Base-by-base conservation (phyloP, 1,140 invertebrate genomes). In the Drosophila ercepeae region DNA sequence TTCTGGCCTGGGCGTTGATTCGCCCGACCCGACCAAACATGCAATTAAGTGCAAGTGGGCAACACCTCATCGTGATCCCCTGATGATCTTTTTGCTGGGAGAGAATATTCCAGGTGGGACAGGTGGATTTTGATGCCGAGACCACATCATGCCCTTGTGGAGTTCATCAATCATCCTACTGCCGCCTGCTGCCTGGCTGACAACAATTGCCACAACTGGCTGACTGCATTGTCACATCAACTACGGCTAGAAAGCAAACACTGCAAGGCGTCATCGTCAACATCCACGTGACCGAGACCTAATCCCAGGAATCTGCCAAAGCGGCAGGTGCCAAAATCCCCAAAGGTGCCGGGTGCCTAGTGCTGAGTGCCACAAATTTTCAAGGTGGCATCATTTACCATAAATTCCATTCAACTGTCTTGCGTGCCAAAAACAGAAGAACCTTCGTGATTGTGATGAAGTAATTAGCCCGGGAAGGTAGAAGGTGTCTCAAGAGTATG, bases 1-100 rank as follows among this genome's bases (percentile, higher is more conserved):
- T 54, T 36, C 61, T 53, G 64, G 55, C 51, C 54, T 41, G 61
- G 79, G 79, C 79, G 81, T 86, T 60, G 81, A 86, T 84, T 79
- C 68, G 78, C 48, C 55, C 52, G 70, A 73, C 48, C 55, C 52
- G 70, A 73, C 59, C 64, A 77, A 83, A 78, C 79, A 79, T 75
- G 81, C 79, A 84, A 84, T 84, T 84, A 86, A 86, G 68, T 74
- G 59, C 72, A 81, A 86, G 65, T 88, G 81, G 72, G 68, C 76
- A 86, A 77, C 81, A 86, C 81, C 82, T 77, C 78, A 73, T 63
- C 77, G 32, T 44, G 23, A 36, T 16, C 50, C 45, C 32, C 46
- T 23, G 29, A 41, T 27, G 32, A 29, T 70, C 32, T 27, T 59
- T 25, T 18, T 55, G n/a, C 65, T 29, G 27, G 21, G 11, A 45